These are phyloP conservation scores for Psilopsiagon aymara DNA, from an alignment of 2,113 vertebrate species.

Conservation along the genomic window DNA sequence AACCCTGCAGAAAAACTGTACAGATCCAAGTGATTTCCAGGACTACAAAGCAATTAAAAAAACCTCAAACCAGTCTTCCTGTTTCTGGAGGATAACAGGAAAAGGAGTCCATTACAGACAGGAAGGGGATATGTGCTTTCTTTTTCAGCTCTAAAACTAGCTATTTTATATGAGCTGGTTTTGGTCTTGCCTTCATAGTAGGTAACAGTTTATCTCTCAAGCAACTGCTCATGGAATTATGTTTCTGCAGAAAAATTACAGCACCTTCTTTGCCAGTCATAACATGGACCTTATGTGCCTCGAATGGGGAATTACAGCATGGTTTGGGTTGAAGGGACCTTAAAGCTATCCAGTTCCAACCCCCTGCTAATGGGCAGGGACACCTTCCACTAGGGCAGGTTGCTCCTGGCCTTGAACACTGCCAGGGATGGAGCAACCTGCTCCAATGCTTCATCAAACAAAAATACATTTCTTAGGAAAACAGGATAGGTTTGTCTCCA, in stretches of 20 bases:
- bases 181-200: background rate
- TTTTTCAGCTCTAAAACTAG: background rate
- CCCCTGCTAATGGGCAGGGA: background rate
- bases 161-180: background rate
- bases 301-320: background rate
- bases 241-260: background rate
- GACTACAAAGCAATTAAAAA: background rate
- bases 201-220: background rate
- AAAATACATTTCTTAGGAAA: background rate
- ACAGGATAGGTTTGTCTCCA: background rate
- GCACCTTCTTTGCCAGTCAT: background rate
- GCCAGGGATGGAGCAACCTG: background rate
- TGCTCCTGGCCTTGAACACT: background rate
- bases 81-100: background rate
- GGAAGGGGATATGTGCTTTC: background rate
- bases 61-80: background rate
- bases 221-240: background rate
- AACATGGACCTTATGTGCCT: background rate
- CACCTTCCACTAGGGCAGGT: background rate
- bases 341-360: background rate
- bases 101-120: background rate
- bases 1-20: background rate
- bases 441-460: background rate
- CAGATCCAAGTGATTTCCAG: background rate
- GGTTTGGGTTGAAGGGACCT: background rate